Evolutionary conservation across 1,140 invertebrate genomes (phyloP).

Genomic region (Drosophila sturtevanti): DNA sequence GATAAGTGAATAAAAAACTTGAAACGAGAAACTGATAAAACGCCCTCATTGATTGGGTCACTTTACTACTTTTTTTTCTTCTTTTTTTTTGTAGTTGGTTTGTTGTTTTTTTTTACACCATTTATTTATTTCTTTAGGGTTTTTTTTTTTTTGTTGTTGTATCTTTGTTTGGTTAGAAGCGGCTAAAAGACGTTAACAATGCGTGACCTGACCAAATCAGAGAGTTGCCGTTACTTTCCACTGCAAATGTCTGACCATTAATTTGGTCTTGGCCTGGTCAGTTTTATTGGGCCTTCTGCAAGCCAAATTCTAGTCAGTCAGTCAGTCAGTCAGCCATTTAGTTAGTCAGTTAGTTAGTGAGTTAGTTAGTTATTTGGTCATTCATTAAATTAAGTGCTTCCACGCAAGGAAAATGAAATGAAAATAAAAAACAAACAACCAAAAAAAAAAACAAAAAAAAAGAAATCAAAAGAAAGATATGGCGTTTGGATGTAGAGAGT

Average conservation of each 20-base stretch:
- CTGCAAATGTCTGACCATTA: conserved; percentile 53
- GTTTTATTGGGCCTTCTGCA: conserved; percentile 30
- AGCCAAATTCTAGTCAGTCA: conserved; percentile 12
- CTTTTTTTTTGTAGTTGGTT: not conserved
- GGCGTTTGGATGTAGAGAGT: not conserved
- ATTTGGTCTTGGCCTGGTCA: conserved; percentile 32
- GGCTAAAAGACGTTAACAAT: conserved; percentile 18
- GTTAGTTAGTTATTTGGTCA: conserved; percentile 38
- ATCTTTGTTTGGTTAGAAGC: not conserved
- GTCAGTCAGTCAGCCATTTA: conserved; percentile 23
- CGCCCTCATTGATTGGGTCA: conserved; percentile 48
- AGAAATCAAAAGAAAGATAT: not conserved
- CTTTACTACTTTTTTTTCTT: no score
- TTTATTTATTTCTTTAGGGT: not conserved
- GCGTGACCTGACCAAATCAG: conserved; percentile 71
- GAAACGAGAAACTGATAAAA: conserved; percentile 41
- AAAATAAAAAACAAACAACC: not conserved
- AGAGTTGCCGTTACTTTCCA: conserved; percentile 29
- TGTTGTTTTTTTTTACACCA: not conserved
- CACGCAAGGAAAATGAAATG: conserved; percentile 10
- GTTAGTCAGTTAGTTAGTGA: conserved; percentile 7
- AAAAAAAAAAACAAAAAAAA: not conserved
- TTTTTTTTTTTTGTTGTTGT: not conserved
- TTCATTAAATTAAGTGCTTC: conserved; percentile 70
- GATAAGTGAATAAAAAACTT: conserved; percentile 52